Evolutionary conservation across 2,113 vertebrate genomes (phyloP), one percentile per base, ranked within the genome.

Genomic region (Prionailurus bengalensis): DNA sequence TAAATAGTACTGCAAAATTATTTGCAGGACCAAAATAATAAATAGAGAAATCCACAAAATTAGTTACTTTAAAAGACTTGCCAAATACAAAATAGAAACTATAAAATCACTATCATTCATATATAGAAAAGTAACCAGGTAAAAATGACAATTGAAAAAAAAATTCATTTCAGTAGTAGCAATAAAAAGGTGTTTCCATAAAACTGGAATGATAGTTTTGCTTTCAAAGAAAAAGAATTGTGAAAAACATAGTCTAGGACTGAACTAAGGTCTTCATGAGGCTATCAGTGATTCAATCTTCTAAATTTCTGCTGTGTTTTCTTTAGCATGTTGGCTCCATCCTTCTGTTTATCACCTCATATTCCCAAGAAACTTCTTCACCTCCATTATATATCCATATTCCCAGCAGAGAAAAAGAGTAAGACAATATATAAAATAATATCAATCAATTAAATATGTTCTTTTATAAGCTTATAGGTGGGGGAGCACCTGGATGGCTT

Each of bases 1-100:
- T 51, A 94, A 91, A 97, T 87, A 48, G 45, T 78, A 73, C 25
- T 71, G 1, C 5, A 76, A 76, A 94, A 86, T 68, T 86, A 27
- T 45, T 45, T 45, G 36, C 94, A 88, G 45, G 33, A 3, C 1
- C 9, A 51, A 45, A n/a, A 14, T 13, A 76, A 53, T n/a, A 82
- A 36, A 70, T n/a, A 53, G 31, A 53, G 66, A 91, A 78, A 83
- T 91, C 36, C 15, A 29, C 17, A 78, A 88, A 94, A 63, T 55
- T 76, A 83, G 48, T 31, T 96, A 12, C 0, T 82, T 84, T 71
- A 92, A 29, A 63, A 93, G 25, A 7, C 25, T 91, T 89, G 14
- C 2, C 23, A 88, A 78, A 83, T 78, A 63, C 25, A 70, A 91
- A 83, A 83, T 96, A 78, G n/a, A 53, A 71, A 23, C 16, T 91